Conservation (phyloP, 2,888 invertebrate species). For the Ryuthela nishihirai region DNA sequence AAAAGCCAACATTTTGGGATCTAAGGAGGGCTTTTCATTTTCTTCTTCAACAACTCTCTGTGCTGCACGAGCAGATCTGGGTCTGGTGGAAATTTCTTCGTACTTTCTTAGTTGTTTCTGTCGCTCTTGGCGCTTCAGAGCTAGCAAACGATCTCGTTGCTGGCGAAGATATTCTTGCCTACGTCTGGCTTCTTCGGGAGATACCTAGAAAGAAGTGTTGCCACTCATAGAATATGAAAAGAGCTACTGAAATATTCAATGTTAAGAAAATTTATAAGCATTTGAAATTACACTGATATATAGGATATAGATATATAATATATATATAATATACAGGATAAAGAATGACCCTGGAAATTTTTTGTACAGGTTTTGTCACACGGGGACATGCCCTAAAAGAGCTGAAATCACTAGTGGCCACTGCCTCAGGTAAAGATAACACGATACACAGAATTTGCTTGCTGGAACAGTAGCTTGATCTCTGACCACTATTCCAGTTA, state of each 20-base stretch:
- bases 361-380: too few relatives aligned
- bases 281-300: not conserved
- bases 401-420: too few relatives aligned
- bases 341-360: too few relatives aligned
- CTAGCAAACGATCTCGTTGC: slow-evolving; percentile 85
- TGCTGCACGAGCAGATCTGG: slow-evolving; percentile 72
- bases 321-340: too few relatives aligned
- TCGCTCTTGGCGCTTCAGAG: slow-evolving; percentile 81
- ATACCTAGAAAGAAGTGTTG: too few relatives aligned
- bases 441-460: too few relatives aligned
- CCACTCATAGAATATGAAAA: not conserved
- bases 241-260: not conserved
- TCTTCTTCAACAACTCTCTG: slow-evolving; percentile 58
- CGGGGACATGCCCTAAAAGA: too few relatives aligned
- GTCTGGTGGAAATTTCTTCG: slow-evolving; percentile 58
- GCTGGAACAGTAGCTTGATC: too few relatives aligned
- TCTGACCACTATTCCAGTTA: too few relatives aligned
- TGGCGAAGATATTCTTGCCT: slow-evolving; percentile 81
- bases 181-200: slow-evolving; percentile 62
- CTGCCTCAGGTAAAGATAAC: too few relatives aligned
- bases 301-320: too few relatives aligned
- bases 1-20: slow-evolving; percentile 66
- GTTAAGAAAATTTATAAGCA: not conserved
- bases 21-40: slow-evolving; percentile 40
- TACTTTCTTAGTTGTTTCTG: slow-evolving; percentile 67